phyloP scores from a whole-genome alignment of 1,140 invertebrate genomes.

The Callitettix versicolor region DNA sequence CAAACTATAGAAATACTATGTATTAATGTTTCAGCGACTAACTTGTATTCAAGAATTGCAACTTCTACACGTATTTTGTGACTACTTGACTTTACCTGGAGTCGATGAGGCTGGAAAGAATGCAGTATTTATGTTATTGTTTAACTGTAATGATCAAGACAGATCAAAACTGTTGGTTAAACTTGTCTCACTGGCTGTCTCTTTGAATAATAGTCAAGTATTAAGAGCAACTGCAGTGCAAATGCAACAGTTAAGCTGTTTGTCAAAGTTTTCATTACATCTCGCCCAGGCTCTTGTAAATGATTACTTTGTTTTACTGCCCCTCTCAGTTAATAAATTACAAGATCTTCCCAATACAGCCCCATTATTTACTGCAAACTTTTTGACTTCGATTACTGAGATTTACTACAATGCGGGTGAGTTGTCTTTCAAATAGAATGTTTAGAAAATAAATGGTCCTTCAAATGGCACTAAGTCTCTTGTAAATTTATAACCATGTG shows the following conservation, averaged over 20 bases:
- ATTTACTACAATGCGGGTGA: conserved; percentile 42
- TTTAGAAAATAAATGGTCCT: no score
- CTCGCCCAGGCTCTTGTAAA: conserved; percentile 62
- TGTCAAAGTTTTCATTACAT: conserved; percentile 42
- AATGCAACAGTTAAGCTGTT: conserved; percentile 72
- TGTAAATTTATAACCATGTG: no score
- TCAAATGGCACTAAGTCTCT: no score
- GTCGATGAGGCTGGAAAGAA: conserved; percentile 62
- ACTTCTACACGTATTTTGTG: conserved; percentile 59
- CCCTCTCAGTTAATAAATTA: conserved; percentile 49
- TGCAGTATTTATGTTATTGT: conserved; percentile 67
- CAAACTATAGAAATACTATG: no score
- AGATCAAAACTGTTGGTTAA: conserved; percentile 62
- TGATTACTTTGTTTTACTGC: conserved; percentile 64
- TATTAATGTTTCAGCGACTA: conserved; percentile 29
- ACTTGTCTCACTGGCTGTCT: conserved; percentile 64
- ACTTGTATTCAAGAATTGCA: conserved; percentile 61
- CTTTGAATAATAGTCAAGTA: conserved; percentile 57
- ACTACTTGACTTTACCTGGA: conserved; percentile 54
- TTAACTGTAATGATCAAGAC: conserved; percentile 52
- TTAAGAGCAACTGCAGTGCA: conserved; percentile 68
- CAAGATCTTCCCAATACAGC: conserved; percentile 55
- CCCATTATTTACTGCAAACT: conserved; percentile 68
- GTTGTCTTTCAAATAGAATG: background rate
- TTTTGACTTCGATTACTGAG: conserved; percentile 69